Evolutionary conservation across 2,888 invertebrate genomes (phyloP), one percentile per base, ranked within the genome.

Genomic region (Ennomos quercinarius): DNA sequence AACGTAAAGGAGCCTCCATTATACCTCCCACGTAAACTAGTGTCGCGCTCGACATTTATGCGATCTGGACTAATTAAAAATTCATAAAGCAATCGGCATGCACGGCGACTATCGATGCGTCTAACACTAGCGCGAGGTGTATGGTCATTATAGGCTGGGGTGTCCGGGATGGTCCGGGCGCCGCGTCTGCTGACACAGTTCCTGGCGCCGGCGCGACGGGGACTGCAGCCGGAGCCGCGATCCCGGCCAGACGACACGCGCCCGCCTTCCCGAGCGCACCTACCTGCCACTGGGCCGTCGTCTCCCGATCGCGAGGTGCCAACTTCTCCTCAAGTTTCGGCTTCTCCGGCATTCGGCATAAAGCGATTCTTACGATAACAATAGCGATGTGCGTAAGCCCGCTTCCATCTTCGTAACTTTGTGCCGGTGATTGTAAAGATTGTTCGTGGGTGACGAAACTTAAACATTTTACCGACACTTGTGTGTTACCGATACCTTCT

Each of bases 191-290:
- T 90, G 91, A 91, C 91, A 91, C 85, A 89, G 86, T 86, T 91
- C 85, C 81, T 82, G 90, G 90, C 91, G 91, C 91, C 91, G 92
- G 92, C 92, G 91, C 92, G 91, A 75, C 85, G 84, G 77, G 73
- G 71, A 76, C 72, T 71, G 71, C 70, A 74, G 79, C 83, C 85
- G 85, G 84, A 10, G 80, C 84, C 77, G 55, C 83, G 71, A 42
- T 49, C 87, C 87, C 86, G 80, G 87, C 83, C 91, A 90, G 91
- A 91, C 89, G 87, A 81, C 84, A 85, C 88, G 89, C 89, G 90
- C 80, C 81, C 84, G 84, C 83, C 81, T 74, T 65, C 70, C 72
- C 78, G 81, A 81, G 76, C 87, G 83, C 87, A 55, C 57, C 56
- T 84, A 27, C 81, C 82, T 78, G 82, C 80, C 80, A 74, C 74